phyloP scores from a whole-genome alignment of 1,140 invertebrate species.

The Meloidogyne exigua region DNA sequence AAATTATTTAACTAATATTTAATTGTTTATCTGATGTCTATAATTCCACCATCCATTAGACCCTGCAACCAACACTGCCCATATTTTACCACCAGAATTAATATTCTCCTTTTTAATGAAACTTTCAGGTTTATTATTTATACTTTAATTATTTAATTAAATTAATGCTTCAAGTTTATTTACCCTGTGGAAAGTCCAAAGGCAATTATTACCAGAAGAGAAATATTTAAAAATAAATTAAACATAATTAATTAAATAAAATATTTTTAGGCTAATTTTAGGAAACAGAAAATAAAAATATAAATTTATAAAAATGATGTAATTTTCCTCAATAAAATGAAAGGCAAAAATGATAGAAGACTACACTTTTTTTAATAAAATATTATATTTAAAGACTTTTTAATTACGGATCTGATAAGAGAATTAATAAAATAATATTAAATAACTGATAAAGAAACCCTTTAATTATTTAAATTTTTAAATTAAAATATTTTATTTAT shows the following conservation, averaged over 20 bases:
- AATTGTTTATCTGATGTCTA: conserved; percentile 67
- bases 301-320: neutral
- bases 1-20: neutral
- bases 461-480: neutral
- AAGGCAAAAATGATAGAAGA: neutral
- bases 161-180: neutral
- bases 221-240: conserved; percentile 1
- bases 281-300: neutral
- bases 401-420: conserved; percentile 2
- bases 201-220: neutral
- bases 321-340: neutral
- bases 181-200: neutral
- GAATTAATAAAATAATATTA: neutral
- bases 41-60: conserved; percentile 70
- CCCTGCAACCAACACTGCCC: conserved; percentile 71
- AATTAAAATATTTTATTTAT: neutral
- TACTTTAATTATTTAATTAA: neutral
- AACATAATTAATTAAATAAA: neutral
- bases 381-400: neutral
- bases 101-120: neutral
- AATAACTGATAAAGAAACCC: neutral
- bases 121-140: neutral
- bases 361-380: neutral
- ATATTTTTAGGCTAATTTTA: neutral
- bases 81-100: conserved; percentile 63